Evolutionary conservation across 2,888 invertebrate species (phyloP), one percentile per base, ranked within the genome.

Genomic region (Lasioglossum marginatum): DNA sequence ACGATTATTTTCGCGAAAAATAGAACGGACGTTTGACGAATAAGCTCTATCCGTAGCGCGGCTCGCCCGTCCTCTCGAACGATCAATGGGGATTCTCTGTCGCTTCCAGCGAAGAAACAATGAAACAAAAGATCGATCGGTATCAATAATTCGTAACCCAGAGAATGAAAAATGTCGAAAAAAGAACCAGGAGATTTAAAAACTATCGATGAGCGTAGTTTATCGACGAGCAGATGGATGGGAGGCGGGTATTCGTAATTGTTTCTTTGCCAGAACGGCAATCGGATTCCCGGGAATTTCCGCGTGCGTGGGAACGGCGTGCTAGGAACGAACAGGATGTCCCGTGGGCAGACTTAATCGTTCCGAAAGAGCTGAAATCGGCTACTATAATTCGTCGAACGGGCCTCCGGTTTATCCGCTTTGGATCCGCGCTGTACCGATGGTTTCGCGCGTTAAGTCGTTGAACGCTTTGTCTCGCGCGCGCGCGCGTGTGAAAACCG

Each of bases 281-380:
- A 88, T 89, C 80, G 79, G 81, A 87, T 88, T 82, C 40, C 63
- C 72, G 31, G 34, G 71, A 80, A 83, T 88, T 83, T 82, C 60
- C 78, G 34, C 8, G 48, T 52, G 52, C 57, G 27, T 5, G 43
- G 45, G 45, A 45, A 31, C 48, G 6, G 31, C 2, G 31, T n/a
- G 57, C 57, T n/a, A n/a, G 72, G 31, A 43, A 8, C n/a, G 57
- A 79, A 77, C 78, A 63, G 43, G 71, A 68, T 71, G 85, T 76
- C 79, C 81, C 78, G 66, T 66, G 84, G 68, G 1, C 77, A 75
- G 79, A 81, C 77, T 76, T 72, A 78, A 83, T 84, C 82, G 87
- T 81, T 82, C 71, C 57, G 76, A 82, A 86, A 79, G 60, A 48
- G 76, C 82, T 81, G 60, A 27, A 75, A 79, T n/a, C 81, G 60